Conservation (phyloP, 1,140 invertebrate species). For the Ectropis grisescens region DNA sequence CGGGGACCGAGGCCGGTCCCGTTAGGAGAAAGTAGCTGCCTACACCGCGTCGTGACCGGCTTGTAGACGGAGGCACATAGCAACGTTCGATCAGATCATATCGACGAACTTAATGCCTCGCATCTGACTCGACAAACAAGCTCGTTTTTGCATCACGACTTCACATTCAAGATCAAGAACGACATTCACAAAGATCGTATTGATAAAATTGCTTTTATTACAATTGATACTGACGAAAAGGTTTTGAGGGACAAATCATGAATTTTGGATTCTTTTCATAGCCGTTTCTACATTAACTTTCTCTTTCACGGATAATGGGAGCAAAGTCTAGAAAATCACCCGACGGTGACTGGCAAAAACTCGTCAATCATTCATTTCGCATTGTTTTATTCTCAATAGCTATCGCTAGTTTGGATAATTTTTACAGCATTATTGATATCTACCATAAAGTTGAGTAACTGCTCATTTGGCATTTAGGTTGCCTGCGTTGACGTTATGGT, state of each 20-base stretch:
- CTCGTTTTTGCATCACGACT: slow-evolving; percentile 8
- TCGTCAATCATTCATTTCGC: slow-evolving; percentile 17
- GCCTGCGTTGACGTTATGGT: neutral
- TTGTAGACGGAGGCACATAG: slow-evolving; percentile 13
- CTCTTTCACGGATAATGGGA: slow-evolving; percentile 20
- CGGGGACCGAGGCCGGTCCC: slow-evolving; percentile 31
- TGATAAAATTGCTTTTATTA: no score
- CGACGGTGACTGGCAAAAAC: slow-evolving; percentile 23
- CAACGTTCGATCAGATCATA: slow-evolving; percentile 26
- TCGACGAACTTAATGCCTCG: slow-evolving; percentile 21
- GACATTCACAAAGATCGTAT: no score
- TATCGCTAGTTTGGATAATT: no score
- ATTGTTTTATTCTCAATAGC: no score
- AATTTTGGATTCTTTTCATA: no score
- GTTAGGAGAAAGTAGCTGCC: slow-evolving; percentile 67
- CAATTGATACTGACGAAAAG: no score
- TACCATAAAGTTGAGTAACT: slow-evolving; percentile 1
- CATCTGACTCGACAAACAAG: slow-evolving; percentile 12
- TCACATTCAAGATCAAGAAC: slow-evolving; percentile 12
- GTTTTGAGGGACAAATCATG: no score
- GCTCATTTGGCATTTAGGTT: slow-evolving; percentile 8
- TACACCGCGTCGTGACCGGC: slow-evolving; percentile 45
- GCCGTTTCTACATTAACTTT: no score
- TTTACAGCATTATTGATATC: no score
- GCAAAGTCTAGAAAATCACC: slow-evolving; percentile 23